These are phyloP conservation scores for Chionoecetes opilio DNA, from an alignment of 1,140 invertebrate genomes.

Conservation along the genomic window DNA sequence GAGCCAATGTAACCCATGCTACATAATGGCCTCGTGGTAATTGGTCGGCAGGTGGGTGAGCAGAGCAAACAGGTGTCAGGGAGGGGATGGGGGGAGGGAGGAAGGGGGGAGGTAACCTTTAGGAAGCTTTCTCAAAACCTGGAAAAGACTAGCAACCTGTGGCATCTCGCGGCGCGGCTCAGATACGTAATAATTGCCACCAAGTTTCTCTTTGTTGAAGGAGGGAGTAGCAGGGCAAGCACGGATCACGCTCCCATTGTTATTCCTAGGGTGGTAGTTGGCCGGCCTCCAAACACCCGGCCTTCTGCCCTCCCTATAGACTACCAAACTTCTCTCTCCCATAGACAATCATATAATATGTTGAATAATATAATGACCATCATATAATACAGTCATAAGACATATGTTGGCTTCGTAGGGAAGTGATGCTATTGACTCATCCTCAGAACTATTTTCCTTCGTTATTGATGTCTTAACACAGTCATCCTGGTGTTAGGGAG, in stretches of 20 bases:
- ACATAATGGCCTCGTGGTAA: constrained; percentile 54
- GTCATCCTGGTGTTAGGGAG: background rate
- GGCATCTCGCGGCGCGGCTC: constrained; percentile 52
- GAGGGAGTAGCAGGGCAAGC: constrained; percentile 73
- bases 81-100: background rate
- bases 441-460: too few species aligned
- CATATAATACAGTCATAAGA: too few species aligned
- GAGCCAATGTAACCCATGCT: constrained; percentile 38
- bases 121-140: constrained; percentile 45
- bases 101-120: background rate
- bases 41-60: background rate
- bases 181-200: constrained; percentile 72
- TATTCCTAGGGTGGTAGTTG: constrained; percentile 29
- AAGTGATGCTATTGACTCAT: too few species aligned
- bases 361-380: too few species aligned
- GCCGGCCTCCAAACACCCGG: background rate
- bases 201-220: constrained; percentile 73
- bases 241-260: constrained; percentile 72
- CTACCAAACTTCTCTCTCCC: too few species aligned
- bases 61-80: constrained; percentile 50
- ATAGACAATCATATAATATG: too few species aligned
- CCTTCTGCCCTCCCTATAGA: background rate
- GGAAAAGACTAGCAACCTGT: constrained; percentile 60
- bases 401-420: too few species aligned
- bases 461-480: background rate